Conservation (phyloP, 2,888 invertebrate species). For the Pachydiplax longipennis region DNA sequence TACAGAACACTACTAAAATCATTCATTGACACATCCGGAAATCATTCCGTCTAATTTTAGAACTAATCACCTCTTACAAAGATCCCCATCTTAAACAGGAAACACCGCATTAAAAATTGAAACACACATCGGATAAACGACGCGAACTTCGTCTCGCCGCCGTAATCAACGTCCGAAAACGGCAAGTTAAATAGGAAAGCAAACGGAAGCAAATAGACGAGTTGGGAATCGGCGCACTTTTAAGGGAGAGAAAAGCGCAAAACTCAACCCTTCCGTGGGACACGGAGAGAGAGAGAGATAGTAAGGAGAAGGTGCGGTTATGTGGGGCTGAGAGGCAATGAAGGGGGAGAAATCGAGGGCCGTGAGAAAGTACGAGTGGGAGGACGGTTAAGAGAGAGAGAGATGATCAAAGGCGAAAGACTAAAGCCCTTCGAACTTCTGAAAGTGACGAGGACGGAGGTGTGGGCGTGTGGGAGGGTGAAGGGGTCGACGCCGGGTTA, state of each 20-base stretch:
- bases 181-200: not conserved
- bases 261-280: not conserved
- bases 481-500: not conserved
- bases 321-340: not conserved
- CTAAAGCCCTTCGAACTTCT: conserved; percentile 25
- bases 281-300: not conserved
- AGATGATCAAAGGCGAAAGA: conserved; percentile 37
- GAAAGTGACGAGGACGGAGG: conserved; percentile 15
- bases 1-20: no score
- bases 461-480: not conserved
- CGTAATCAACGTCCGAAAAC: no score
- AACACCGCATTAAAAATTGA: no score
- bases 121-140: no score
- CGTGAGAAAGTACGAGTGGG: not conserved
- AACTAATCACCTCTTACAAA: no score
- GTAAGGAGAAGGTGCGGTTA: not conserved
- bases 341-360: not conserved
- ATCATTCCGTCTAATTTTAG: no score
- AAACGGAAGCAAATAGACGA: not conserved
- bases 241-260: not conserved
- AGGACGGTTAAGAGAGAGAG: not conserved
- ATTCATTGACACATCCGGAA: no score
- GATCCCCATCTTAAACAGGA: no score
- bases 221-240: not conserved
- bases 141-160: no score